phyloP scores from a whole-genome alignment of 1,140 invertebrate genomes.

The Heliothis virescens region DNA sequence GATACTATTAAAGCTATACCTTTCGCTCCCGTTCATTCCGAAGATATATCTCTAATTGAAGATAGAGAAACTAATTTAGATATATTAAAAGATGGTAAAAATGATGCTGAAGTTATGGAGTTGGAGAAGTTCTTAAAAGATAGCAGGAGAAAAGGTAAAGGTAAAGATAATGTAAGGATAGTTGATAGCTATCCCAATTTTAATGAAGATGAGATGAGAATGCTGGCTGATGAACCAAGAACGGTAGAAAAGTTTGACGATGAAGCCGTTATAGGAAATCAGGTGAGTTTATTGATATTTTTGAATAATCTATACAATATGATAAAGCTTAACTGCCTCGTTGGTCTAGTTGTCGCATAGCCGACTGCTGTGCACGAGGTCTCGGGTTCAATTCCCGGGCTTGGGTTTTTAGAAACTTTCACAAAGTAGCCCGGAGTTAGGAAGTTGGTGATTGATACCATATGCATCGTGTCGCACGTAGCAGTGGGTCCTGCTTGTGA shows the following conservation, averaged over 20 bases:
- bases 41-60: neutral
- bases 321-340: too few species aligned
- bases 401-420: too few species aligned
- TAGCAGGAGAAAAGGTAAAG: slow-evolving; percentile 26
- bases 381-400: too few species aligned
- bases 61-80: slow-evolving; percentile 44
- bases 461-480: too few species aligned
- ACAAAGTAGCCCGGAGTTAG: too few species aligned
- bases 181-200: slow-evolving; percentile 53
- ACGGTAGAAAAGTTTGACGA: slow-evolving; percentile 61
- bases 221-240: slow-evolving; percentile 69
- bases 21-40: neutral
- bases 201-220: slow-evolving; percentile 72
- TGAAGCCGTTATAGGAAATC: slow-evolving; percentile 57
- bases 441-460: too few species aligned
- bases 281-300: slow-evolving; percentile 52
- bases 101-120: slow-evolving; percentile 51
- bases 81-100: slow-evolving; percentile 57
- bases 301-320: too few species aligned
- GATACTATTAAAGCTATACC: neutral
- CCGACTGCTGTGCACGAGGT: too few species aligned
- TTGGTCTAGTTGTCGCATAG: too few species aligned
- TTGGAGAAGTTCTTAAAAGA: slow-evolving; percentile 58
- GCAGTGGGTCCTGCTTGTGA: too few species aligned
- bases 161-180: neutral